Evolutionary conservation across 2,888 invertebrate genomes (phyloP), one percentile per base, ranked within the genome.

Genomic region (Cylloceria caligata): DNA sequence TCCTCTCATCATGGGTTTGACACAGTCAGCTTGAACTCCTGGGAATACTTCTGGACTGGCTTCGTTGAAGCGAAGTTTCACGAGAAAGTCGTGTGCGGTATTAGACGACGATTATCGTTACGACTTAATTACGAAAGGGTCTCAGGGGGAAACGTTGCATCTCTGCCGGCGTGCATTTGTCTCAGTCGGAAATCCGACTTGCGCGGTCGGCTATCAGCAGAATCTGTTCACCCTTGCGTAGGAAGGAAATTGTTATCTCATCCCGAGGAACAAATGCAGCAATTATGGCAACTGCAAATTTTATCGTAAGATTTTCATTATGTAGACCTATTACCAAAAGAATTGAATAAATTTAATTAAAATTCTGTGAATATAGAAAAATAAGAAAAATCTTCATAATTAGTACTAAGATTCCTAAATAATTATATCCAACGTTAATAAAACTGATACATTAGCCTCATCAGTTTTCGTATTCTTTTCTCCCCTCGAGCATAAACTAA

Each of bases 21-120:
- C 52, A 55, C 55, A 34, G 60, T 68, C 34, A 49, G 67, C 60
- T 24, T 24, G 39, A 68, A 68, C 79, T 55, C 55, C n/a, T 9
- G 69, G 69, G 55, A 36, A 75, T 71, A 69, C 16, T 45, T 42
- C 21, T 60, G 36, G 55, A 24, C 13, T n/a, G 36, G 11, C 21
- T 16, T 42, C 68, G 30, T 3, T 30, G 47, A 62, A 30, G 55
- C 55, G 39, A 80, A 75, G 69, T 80, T 80, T 39, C 52, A 27
- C 65, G 65, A 30, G 71, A 80, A 3, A 27, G 34, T 55, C 34
- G 55, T 49, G 65, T 75, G 71, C 71, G 71, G 80, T 65, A 75
- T 75, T 55, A 65, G 69, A 65, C 36, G 69, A 69, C 75, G 64
- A 80, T 80, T 71, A 80, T 75, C 80, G 64, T 69, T 75, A 80